A percentile compares a stretch with the other conserved stretches of the same genome.
These are phyloP conservation scores for Pelusios castaneus DNA, from an alignment of 2,113 vertebrate species.

Conservation along the genomic window DNA sequence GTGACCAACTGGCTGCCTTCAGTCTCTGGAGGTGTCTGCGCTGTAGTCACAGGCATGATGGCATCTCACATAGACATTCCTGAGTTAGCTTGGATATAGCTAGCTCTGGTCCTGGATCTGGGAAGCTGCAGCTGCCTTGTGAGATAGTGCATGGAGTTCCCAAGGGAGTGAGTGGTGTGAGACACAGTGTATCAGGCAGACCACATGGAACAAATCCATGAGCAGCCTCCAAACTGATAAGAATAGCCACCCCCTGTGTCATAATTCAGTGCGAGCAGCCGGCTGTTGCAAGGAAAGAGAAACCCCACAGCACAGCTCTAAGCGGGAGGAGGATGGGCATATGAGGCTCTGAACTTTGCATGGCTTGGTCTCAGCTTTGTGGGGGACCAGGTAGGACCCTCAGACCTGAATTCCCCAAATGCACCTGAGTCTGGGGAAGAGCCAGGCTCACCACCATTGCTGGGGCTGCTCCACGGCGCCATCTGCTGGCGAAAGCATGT, in stretches of 20 bases:
- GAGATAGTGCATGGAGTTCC: background rate
- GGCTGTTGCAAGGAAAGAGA: background rate
- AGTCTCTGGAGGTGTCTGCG: background rate
- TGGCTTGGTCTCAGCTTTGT: background rate
- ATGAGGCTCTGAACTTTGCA: background rate
- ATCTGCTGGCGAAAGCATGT: background rate
- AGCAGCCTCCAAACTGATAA: background rate
- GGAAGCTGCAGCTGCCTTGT: background rate
- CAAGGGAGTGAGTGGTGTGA: accelerated
- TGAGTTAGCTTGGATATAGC: background rate
- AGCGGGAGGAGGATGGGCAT: background rate
- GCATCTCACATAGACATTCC: background rate
- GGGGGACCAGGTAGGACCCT: background rate
- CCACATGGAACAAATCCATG: background rate
- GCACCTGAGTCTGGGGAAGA: background rate
- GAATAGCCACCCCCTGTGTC: background rate
- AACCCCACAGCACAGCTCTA: background rate
- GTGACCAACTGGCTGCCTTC: background rate
- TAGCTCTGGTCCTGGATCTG: background rate
- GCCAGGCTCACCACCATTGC: background rate
- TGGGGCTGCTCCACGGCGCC: background rate
- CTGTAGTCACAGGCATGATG: background rate
- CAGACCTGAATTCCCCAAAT: background rate
- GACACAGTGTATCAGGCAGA: background rate
- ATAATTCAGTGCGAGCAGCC: background rate